phyloP scores from a whole-genome alignment of 2,888 invertebrate genomes.

The Philaethria dido region DNA sequence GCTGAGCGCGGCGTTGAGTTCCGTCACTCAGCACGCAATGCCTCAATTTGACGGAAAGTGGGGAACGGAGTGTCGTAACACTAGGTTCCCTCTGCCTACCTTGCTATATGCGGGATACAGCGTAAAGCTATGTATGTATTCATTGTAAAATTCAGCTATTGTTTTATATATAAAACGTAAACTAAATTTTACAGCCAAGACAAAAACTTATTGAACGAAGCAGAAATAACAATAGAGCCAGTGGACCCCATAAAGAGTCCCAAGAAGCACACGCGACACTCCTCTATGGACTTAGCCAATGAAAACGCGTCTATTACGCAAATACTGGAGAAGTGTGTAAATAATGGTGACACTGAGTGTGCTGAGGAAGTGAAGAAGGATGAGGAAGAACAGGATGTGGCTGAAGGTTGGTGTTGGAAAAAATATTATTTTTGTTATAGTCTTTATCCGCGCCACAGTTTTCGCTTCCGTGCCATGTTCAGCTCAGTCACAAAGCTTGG shows the following conservation, averaged over 20 bases:
- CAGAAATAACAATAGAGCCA: constrained; percentile 76
- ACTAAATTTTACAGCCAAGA: constrained; percentile 61
- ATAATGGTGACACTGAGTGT: constrained; percentile 45
- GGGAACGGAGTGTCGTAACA: too few species aligned
- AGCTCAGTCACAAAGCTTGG: too few species aligned
- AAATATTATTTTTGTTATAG: too few species aligned
- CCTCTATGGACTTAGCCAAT: constrained; percentile 77
- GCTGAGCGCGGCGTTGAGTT: too few species aligned
- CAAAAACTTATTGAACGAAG: constrained; percentile 72
- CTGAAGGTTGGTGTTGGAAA: constrained; percentile 22
- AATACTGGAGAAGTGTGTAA: constrained; percentile 77
- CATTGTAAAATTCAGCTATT: too few species aligned
- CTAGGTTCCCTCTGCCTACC: too few species aligned
- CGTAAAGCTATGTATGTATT: too few species aligned
- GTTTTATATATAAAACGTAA: not conserved
- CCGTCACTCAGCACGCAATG: too few species aligned
- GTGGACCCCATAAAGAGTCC: constrained; percentile 61
- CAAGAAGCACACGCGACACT: constrained; percentile 75
- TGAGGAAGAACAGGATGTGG: constrained; percentile 46
- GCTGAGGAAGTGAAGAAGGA: constrained; percentile 44
- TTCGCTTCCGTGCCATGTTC: too few species aligned
- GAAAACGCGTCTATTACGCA: constrained; percentile 74
- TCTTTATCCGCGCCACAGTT: too few species aligned
- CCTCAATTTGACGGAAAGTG: too few species aligned
- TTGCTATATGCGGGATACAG: too few species aligned